Conservation (phyloP, 2,113 vertebrate genomes). For the Eptesicus fuscus region DNA sequence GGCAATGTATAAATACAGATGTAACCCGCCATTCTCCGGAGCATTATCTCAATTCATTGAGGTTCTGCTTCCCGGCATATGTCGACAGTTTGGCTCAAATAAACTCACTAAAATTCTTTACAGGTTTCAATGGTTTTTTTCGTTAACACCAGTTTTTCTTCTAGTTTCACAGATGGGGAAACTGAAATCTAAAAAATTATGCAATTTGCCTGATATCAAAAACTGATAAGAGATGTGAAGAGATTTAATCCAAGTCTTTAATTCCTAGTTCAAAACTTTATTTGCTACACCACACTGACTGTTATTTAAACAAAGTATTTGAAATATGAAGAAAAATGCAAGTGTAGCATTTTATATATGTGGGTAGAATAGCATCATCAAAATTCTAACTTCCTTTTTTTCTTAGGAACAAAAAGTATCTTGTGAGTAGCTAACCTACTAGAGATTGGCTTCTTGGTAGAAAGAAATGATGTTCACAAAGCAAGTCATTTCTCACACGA, state of each 20-base stretch:
- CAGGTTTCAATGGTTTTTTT: no score
- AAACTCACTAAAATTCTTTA: no score
- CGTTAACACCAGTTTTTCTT: background rate
- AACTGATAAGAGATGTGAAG: background rate
- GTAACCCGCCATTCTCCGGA: no score
- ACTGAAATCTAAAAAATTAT: background rate
- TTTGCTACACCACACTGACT: background rate
- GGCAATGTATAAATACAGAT: no score
- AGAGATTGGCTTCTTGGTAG: background rate
- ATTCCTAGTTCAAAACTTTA: background rate
- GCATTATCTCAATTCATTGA: no score
- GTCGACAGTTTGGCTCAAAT: no score
- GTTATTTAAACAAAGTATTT: background rate
- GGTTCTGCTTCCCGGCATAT: no score
- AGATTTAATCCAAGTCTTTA: background rate
- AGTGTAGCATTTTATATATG: background rate
- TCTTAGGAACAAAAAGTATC: background rate
- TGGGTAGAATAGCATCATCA: background rate
- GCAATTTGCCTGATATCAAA: background rate
- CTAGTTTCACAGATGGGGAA: background rate
- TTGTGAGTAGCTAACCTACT: background rate
- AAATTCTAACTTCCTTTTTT: background rate
- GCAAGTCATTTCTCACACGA: constrained; percentile 25
- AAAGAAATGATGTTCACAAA: background rate
- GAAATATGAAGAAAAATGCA: background rate